phyloP scores from a whole-genome alignment of 2,113 vertebrate genomes.

The Brevimyrus niger region DNA sequence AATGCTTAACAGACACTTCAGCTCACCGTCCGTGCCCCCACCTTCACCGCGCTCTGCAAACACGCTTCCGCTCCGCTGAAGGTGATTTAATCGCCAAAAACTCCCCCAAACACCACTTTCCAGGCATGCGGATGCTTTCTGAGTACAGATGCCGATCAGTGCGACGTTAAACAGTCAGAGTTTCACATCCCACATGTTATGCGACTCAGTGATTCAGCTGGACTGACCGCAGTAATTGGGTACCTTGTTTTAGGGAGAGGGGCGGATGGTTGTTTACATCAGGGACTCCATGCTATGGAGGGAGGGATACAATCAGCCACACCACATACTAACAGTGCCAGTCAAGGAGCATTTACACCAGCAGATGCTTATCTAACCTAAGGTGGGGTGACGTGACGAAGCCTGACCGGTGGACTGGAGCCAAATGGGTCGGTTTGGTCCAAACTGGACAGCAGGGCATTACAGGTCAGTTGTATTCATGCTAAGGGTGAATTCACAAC shows the following conservation, averaged over 20 bases:
- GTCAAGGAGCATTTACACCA: not conserved
- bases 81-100: slow-evolving; percentile 3
- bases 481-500: not conserved
- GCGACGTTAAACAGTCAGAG: not conserved
- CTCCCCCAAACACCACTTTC: not conserved
- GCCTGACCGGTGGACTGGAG: not conserved
- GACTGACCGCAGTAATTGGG: not conserved
- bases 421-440: not conserved
- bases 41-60: not conserved
- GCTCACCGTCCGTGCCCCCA: not conserved
- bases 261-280: not conserved
- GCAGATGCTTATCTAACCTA: not conserved
- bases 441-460: not conserved
- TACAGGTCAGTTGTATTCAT: not conserved
- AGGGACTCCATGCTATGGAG: not conserved
- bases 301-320: not conserved
- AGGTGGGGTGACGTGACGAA: not conserved
- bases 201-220: not conserved
- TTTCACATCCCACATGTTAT: not conserved
- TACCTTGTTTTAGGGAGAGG: not conserved
- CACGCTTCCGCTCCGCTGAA: not conserved
- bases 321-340: not conserved
- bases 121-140: not conserved
- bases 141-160: not conserved
- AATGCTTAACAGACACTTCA: not conserved